These are phyloP conservation scores for Chunga burmeisteri DNA, from an alignment of 2,113 vertebrate genomes.

Conservation along the genomic window DNA sequence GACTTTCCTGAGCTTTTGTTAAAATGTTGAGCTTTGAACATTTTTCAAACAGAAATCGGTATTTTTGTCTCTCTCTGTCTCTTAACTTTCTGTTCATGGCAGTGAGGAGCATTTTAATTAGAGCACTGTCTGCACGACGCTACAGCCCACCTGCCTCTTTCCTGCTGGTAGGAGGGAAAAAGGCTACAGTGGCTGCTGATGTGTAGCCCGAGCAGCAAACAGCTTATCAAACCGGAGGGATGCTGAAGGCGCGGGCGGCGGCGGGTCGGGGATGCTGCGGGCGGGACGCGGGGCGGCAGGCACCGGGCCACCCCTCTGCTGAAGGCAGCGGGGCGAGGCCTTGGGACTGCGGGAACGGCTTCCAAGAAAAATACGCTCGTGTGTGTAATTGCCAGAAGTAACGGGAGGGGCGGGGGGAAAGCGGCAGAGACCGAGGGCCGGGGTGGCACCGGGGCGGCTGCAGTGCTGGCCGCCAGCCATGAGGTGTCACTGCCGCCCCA, in stretches of 20 bases:
- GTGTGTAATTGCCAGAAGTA: fast-evolving
- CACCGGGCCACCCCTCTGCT: background rate
- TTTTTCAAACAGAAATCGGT: constrained; percentile 20
- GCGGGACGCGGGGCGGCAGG: background rate
- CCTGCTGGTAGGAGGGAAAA: background rate
- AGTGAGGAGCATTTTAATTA: constrained; percentile 12
- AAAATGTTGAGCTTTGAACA: constrained; percentile 34
- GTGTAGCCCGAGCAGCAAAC: background rate
- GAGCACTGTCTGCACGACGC: background rate
- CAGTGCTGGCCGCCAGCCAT: background rate
- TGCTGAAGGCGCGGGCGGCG: fast-evolving
- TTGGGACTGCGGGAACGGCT: background rate
- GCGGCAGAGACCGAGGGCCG: fast-evolving
- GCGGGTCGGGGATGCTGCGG: too few species aligned
- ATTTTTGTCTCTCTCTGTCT: background rate
- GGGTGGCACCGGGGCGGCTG: background rate
- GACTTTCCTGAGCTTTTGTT: constrained; percentile 13
- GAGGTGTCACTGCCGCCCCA: constrained; percentile 2
- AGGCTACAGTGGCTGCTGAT: fast-evolving
- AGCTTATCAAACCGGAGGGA: background rate
- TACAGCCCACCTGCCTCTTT: background rate
- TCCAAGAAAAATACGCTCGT: fast-evolving
- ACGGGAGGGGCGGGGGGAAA: too few species aligned
- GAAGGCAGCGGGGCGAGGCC: background rate
- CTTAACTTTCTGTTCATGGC: background rate